Evolutionary conservation across 2,113 vertebrate species (phyloP).

Genomic region (Dendrocopos noguchii): DNA sequence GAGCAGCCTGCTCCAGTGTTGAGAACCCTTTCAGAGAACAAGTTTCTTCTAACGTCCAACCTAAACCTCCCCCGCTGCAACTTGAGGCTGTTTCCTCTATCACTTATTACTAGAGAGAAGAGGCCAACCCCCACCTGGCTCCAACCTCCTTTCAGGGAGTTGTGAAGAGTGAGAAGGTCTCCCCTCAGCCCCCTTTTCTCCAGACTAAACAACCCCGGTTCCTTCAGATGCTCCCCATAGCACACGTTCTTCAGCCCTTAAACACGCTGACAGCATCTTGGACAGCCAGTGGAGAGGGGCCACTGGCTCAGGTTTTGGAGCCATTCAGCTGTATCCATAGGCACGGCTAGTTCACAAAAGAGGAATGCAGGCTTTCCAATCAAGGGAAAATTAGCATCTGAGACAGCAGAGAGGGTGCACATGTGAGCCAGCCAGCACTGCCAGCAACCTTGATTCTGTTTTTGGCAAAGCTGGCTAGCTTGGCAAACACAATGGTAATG

Average conservation of each 20-base stretch:
- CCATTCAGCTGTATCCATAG: slow-evolving; percentile 58
- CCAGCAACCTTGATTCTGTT: slow-evolving; percentile 72
- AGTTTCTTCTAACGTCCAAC: too few species aligned
- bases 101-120: too few species aligned
- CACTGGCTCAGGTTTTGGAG: not conserved
- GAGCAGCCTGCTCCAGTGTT: too few species aligned
- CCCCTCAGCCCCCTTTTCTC: too few species aligned
- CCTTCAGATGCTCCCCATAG: too few species aligned
- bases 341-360: slow-evolving; percentile 66
- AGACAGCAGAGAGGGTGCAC: slow-evolving; percentile 51
- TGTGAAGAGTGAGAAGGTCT: too few species aligned
- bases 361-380: slow-evolving; percentile 74
- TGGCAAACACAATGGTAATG: slow-evolving; percentile 68
- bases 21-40: too few species aligned
- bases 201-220: too few species aligned
- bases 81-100: too few species aligned
- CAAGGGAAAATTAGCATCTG: slow-evolving; percentile 70
- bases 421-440: slow-evolving; percentile 44
- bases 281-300: slow-evolving; percentile 36
- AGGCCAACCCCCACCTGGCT: too few species aligned
- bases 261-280: slow-evolving; percentile 67
- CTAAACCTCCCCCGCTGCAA: too few species aligned
- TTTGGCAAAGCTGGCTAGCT: slow-evolving; percentile 70
- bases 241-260: not conserved
- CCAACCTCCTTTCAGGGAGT: too few species aligned